These are phyloP conservation scores for Drosophila borealis DNA, from an alignment of 2,888 invertebrate genomes.

Conservation along the genomic window DNA sequence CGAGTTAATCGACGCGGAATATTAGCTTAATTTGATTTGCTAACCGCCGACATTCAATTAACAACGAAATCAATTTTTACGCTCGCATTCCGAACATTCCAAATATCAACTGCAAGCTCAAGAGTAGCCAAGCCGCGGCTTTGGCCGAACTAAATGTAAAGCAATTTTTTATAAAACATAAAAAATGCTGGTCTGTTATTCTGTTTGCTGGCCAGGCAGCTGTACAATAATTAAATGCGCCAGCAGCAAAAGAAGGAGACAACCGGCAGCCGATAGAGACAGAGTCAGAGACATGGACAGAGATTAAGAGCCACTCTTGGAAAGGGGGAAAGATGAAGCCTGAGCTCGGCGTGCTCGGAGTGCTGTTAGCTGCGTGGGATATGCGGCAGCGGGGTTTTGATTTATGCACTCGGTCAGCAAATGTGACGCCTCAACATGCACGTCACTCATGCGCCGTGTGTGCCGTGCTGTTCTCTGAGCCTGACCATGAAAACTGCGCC, in stretches of 20 bases:
- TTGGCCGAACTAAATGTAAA: conserved; percentile 55
- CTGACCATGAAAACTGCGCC: conserved; percentile 71
- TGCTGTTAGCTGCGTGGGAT: conserved; percentile 51
- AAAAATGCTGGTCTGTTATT: conserved; percentile 33
- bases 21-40: background rate
- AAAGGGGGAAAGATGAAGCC: conserved; percentile 3
- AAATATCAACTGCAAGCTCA: conserved; percentile 26
- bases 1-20: conserved; percentile 1
- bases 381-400: conserved; percentile 58
- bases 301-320: conserved; percentile 35
- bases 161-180: conserved; percentile 48
- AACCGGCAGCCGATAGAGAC: conserved; percentile 16
- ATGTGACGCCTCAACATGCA: conserved; percentile 81
- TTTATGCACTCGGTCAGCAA: conserved; percentile 72
- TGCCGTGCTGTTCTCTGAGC: conserved; percentile 36
- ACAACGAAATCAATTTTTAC: conserved; percentile 46
- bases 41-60: conserved; percentile 25
- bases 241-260: conserved; percentile 13
- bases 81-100: conserved; percentile 63
- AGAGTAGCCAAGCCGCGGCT: conserved; percentile 5
- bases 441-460: conserved; percentile 74
- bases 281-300: conserved; percentile 16
- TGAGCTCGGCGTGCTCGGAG: conserved; percentile 1
- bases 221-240: conserved; percentile 72
- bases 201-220: conserved; percentile 51